Evolutionary conservation across 2,797 vertebrate species (phyloP).

Genomic region (Ctenopoma multispine): DNA sequence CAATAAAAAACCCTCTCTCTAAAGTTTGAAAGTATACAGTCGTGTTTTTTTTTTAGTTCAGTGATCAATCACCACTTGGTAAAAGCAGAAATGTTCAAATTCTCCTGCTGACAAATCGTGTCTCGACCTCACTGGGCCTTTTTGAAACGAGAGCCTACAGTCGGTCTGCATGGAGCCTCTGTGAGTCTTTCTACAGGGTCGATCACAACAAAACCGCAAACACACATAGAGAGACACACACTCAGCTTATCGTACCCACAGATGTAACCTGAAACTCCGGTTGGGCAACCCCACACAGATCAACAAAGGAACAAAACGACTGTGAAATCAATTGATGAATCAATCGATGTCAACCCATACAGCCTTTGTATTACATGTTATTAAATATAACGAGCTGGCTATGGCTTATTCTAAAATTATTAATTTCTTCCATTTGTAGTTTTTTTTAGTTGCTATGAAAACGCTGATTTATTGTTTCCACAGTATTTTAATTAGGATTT

Average conservation of each 20-base stretch:
- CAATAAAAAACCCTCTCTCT: not conserved
- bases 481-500: constrained; percentile 23
- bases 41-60: not conserved
- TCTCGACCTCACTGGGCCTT: constrained; percentile 23
- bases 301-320: constrained; percentile 81
- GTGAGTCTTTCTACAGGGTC: constrained; percentile 61
- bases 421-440: constrained; percentile 57
- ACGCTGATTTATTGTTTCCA: constrained; percentile 31
- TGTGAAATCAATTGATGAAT: constrained; percentile 83
- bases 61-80: not conserved
- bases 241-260: constrained; percentile 60
- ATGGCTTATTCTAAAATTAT: constrained; percentile 55
- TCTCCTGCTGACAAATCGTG: constrained; percentile 19
- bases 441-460: constrained; percentile 33
- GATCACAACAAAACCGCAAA: constrained; percentile 76
- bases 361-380: constrained; percentile 71
- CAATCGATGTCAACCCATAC: constrained; percentile 68
- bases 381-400: constrained; percentile 72
- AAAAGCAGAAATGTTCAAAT: not conserved
- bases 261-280: constrained; percentile 79
- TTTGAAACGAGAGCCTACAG: constrained; percentile 47
- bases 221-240: constrained; percentile 42
- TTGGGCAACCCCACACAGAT: constrained; percentile 78
- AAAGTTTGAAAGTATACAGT: not conserved
- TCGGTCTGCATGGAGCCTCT: constrained; percentile 63